Evolutionary conservation across 2,113 vertebrate genomes (phyloP).

Genomic region (Corapipo altera): DNA sequence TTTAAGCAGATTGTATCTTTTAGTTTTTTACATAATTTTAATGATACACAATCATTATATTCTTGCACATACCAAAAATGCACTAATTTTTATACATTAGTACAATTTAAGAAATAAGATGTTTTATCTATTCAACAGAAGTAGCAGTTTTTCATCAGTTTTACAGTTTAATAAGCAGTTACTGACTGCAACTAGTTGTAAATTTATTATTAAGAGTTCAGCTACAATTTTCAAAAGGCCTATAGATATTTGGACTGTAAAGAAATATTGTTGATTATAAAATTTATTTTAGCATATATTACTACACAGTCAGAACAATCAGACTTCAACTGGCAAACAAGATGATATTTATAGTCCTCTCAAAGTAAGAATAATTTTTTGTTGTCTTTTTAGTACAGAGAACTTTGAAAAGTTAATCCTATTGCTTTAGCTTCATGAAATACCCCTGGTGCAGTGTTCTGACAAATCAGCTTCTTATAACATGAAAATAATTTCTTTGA

Average conservation of each 20-base stretch:
- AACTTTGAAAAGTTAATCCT: conserved; percentile 9
- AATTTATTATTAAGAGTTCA: neutral
- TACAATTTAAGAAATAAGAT: neutral
- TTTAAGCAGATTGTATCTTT: neutral
- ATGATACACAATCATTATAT: neutral
- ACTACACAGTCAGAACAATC: neutral
- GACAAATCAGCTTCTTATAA: neutral
- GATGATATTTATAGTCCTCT: neutral
- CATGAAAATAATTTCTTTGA: conserved; percentile 18
- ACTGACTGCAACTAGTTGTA: neutral
- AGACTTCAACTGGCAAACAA: neutral
- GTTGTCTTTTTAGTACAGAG: neutral
- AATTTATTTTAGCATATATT: neutral
- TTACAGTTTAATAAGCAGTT: neutral
- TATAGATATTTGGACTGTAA: neutral
- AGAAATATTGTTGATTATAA: neutral
- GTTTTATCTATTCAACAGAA: neutral
- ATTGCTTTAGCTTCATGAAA: neutral
- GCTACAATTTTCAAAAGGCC: neutral
- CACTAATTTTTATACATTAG: neutral
- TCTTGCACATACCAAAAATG: neutral
- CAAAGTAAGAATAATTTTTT: neutral
- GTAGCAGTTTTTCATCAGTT: neutral
- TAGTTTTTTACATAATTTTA: neutral
- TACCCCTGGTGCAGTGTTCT: neutral